Evolutionary conservation across 1,140 invertebrate species (phyloP), one percentile per base, ranked within the genome.

Genomic region (Nomia melanderi): DNA sequence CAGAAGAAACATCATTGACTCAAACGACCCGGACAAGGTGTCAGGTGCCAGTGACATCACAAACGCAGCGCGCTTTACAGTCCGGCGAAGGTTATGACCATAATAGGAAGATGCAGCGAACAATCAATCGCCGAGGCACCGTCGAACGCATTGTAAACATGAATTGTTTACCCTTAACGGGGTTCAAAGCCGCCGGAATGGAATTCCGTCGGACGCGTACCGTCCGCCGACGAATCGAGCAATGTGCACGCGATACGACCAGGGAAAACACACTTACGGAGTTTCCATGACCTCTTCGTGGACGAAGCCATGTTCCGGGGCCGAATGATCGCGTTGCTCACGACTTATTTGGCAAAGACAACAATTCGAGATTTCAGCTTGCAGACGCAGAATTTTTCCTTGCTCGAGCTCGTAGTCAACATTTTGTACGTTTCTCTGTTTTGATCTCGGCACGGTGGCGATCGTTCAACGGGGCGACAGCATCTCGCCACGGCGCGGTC

Each of bases 221-320:
- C 29, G 8, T 23, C 36, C 27, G 47, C 3, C 57, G 50, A 44
- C 31, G 31, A 36, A 66, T 57, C 33, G 44, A 71, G 59, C 25
- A 76, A 60, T 70, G n/a, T 36, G 27, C 36, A 54, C 23, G 47
- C n/a, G 14, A 17, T n/a, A 62, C 44, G 39, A 41, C 2, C 2
- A n/a, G 23, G 50, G 20, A 12, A 33, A 9, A 29, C 79, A 73
- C 63, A 93, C 93, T 93, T 89, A 94, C 93, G 93, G 81, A 94
- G 90, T 91, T 93, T 94, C 93, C 93, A 93, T 87, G 93, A 93
- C 91, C 93, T 93, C 88, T 94, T 94, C 59, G 93, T 93, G 64
- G 93, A 92, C 77, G 93, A 92, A 90, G 94, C 94, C 94, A 94
- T 93, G 64, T 92, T 87, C 85, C 81, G 79, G 78, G 85, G 84